Evolutionary conservation across 2,888 invertebrate species (phyloP), one percentile per base, ranked within the genome.

Genomic region (Morinoia aosen): DNA sequence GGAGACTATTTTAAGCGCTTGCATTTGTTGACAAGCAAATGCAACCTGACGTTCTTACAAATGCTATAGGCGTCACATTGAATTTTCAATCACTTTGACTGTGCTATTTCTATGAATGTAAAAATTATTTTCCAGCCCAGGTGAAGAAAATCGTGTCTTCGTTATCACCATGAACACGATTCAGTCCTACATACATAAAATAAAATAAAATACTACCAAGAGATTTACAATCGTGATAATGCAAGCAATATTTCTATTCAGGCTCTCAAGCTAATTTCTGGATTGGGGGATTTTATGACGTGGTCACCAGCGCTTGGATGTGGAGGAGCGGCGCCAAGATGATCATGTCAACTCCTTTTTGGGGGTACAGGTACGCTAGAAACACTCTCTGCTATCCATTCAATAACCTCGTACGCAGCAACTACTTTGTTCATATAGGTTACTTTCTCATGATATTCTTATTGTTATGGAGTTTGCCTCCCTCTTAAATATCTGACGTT

Each of bases 231-330:
- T 33, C 16, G 10, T 2, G 76, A 33, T 76, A 76, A 76, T 33
- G 16, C 33, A 10, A 25, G 10, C 25, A 76, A 3, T 76, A 3
- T 76, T 76, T 16, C 76, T 33, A 16, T 57, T 39, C 58, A 93
- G 93, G 93, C 10, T 57, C 48, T 93, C 5, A 14, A 48, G 57
- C 93, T 16, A 57, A 93, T 57, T 93, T 93, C 48, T 93, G 93
- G 93, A 57, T 93, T 25, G 93, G 93, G 57, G 93, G 93, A 25
- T 93, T 93, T 57, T 93, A 57, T 93, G 93, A 93, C 57, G 93
- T 19, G 57, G n/a, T 93, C 57, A 57, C 57, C 57, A 48, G 16
- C 58, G 57, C 93, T 56, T 93, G 93, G 93, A 93, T 93, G 93
- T 93, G 93, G 93, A 56, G 57, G 58, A 93, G 93, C 33, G 58